Evolutionary conservation across 2,888 invertebrate species (phyloP).

Genomic region (Pasiphila rectangulata): DNA sequence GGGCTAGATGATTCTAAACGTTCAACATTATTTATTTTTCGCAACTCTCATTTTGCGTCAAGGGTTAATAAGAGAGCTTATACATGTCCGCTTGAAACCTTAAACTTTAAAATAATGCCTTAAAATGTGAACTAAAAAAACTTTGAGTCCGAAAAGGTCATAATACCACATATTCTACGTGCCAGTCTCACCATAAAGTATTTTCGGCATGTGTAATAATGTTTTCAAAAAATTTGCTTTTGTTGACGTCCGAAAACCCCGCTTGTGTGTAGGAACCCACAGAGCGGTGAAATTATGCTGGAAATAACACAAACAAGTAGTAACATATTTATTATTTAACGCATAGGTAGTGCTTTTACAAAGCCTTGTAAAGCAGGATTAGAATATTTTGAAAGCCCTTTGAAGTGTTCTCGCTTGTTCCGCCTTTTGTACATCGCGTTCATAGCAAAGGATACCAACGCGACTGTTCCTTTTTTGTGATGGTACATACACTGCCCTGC

Average conservation of each 20-base stretch:
- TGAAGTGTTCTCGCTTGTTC: not conserved
- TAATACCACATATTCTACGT: slow-evolving; percentile 1
- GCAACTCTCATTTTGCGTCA: not conserved
- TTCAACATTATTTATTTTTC: not conserved
- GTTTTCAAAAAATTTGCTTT: slow-evolving; percentile 21
- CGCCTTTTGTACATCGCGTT: not conserved
- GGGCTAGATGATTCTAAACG: too few relatives aligned
- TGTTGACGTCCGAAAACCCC: slow-evolving; percentile 10
- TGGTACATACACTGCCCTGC: too few relatives aligned
- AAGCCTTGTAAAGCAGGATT: slow-evolving; percentile 1
- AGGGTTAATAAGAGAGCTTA: not conserved
- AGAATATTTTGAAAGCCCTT: not conserved
- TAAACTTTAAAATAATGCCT: too few relatives aligned
- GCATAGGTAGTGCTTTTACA: not conserved
- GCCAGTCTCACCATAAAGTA: slow-evolving; percentile 14
- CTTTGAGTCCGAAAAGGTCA: not conserved
- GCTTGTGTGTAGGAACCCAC: not conserved
- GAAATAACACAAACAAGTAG: slow-evolving; percentile 6
- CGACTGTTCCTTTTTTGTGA: not conserved
- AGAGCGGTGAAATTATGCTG: slow-evolving; percentile 12
- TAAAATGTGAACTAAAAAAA: not conserved
- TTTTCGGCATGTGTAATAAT: slow-evolving; percentile 21
- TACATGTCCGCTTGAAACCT: not conserved
- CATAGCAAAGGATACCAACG: not conserved
- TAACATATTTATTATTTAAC: slow-evolving; percentile 12